Conservation (phyloP, 2,888 invertebrate species). For the Mactromeris polynyma region DNA sequence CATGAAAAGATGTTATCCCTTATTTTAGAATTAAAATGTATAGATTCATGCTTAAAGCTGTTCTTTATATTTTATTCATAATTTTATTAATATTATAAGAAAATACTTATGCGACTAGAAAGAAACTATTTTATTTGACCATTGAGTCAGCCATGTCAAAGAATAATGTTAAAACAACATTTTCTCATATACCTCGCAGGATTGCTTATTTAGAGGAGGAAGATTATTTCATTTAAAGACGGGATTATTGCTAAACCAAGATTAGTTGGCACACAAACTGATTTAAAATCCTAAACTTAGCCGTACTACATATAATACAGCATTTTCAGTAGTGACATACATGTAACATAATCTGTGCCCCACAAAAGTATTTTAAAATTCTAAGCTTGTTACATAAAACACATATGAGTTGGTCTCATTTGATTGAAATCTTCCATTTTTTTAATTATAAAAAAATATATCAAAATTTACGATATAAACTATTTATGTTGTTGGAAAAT, state of each 20-base stretch:
- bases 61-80: too few relatives aligned
- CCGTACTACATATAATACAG: neutral
- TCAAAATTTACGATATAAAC: too few relatives aligned
- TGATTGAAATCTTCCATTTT: too few relatives aligned
- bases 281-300: constrained; percentile 15
- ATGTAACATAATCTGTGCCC: neutral
- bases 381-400: too few relatives aligned
- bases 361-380: neutral
- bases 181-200: neutral
- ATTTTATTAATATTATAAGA: too few relatives aligned
- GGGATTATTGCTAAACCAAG: neutral
- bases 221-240: neutral
- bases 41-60: too few relatives aligned
- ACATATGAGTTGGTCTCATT: neutral
- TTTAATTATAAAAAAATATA: too few relatives aligned
- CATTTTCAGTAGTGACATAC: neutral
- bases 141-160: neutral
- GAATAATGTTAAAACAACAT: neutral
- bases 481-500: too few relatives aligned
- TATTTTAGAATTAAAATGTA: too few relatives aligned
- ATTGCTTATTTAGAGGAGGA: neutral
- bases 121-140: neutral
- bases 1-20: too few relatives aligned
- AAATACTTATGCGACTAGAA: too few relatives aligned
- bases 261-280: neutral